A percentile compares a stretch with the other conserved stretches of the same genome.
Evolutionary conservation across 2,797 vertebrate species (phyloP).

Genomic region (Bufotes viridis): DNA sequence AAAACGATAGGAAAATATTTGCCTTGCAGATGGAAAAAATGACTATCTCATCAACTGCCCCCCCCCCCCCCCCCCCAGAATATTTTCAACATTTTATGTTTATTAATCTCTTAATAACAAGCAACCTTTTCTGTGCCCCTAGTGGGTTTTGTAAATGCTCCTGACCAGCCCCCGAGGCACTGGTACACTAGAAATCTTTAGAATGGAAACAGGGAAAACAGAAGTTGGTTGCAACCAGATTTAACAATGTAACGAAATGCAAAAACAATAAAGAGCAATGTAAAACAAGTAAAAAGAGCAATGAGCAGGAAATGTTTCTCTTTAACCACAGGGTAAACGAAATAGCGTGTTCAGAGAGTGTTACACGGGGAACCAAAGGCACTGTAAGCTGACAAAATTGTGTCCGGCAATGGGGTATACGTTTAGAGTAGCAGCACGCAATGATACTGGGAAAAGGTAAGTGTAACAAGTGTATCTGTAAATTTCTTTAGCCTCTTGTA

Average conservation of each 20-base stretch:
- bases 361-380: constrained; percentile 93
- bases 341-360: constrained; percentile 95
- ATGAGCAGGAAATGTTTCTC: neutral
- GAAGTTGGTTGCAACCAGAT: neutral
- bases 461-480: constrained; percentile 3
- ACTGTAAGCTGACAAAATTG: constrained; percentile 90
- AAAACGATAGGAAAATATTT: neutral
- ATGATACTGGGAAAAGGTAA: constrained; percentile 94
- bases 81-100: neutral
- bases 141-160: too few species aligned
- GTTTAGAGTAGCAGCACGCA: constrained; percentile 93
- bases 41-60: neutral
- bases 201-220: neutral
- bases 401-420: constrained; percentile 93
- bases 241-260: neutral
- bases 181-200: too few species aligned
- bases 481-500: neutral
- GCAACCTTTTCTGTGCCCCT: neutral
- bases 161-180: too few species aligned
- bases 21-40: neutral
- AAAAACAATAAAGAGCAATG: too few species aligned
- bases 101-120: too few species aligned
- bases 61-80: neutral
- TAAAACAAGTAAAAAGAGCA: neutral
- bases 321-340: constrained; percentile 86